Evolutionary conservation across 2,113 vertebrate species (phyloP).

Genomic region (Nettapus auritus): DNA sequence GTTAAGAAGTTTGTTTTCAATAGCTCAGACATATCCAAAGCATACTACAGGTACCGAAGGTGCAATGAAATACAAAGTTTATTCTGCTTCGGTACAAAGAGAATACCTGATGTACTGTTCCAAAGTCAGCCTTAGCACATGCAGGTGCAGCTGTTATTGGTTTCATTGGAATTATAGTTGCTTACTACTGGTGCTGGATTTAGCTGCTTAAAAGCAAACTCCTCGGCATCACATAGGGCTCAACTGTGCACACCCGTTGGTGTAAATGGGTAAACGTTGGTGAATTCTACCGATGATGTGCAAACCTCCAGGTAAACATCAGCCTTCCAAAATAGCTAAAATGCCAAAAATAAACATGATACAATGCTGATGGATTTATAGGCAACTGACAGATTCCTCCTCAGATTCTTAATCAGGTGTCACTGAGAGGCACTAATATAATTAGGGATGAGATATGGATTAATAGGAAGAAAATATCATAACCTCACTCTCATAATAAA

Average conservation of each 20-base stretch:
- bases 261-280: too few relatives aligned
- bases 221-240: not conserved
- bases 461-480: conserved; percentile 60
- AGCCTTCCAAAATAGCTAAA: not conserved
- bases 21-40: conserved; percentile 23
- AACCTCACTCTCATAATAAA: conserved; percentile 31
- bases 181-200: conserved; percentile 15
- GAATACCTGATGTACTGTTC: conserved; percentile 32
- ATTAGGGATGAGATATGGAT: conserved; percentile 73
- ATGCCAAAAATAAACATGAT: conserved; percentile 12
- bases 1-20: conserved; percentile 61
- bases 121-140: conserved; percentile 38
- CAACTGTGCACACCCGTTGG: not conserved
- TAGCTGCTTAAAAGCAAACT: conserved; percentile 9
- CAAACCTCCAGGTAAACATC: conserved; percentile 25
- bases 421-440: conserved; percentile 39
- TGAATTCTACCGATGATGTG: not conserved
- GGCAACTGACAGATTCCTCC: conserved; percentile 10
- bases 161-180: conserved; percentile 31
- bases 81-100: conserved; percentile 40
- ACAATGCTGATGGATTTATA: conserved; percentile 39
- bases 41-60: not conserved
- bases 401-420: conserved; percentile 48
- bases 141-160: conserved; percentile 54
- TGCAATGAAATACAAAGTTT: conserved; percentile 53